phyloP scores from a whole-genome alignment of 2,113 vertebrate species.

The Danionella cerebrum region DNA sequence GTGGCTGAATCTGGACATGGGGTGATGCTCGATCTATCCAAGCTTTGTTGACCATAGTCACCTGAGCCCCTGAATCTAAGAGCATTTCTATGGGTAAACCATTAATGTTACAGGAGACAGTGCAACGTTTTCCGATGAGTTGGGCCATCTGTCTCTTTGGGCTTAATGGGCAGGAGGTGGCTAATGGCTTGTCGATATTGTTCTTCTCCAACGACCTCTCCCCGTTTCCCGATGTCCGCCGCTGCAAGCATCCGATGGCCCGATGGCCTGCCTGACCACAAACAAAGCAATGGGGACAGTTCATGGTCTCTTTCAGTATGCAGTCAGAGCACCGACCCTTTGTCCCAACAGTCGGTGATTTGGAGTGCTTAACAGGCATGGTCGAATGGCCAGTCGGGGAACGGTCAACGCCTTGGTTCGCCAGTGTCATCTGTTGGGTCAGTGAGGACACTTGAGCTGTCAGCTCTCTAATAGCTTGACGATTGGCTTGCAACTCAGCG shows the following conservation, averaged over 20 bases:
- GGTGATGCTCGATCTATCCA: background rate
- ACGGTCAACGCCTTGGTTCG: no score
- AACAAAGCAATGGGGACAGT: background rate
- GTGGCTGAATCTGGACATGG: background rate
- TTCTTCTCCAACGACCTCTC: background rate
- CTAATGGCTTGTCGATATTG: background rate
- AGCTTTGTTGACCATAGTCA: background rate
- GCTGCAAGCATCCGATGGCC: background rate
- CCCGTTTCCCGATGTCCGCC: background rate
- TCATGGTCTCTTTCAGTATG: background rate
- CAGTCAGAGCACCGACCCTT: background rate
- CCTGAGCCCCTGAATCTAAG: constrained; percentile 3
- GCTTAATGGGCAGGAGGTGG: no score
- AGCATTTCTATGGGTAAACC: background rate
- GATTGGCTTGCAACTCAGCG: no score
- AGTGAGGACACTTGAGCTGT: no score
- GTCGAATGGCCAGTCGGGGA: no score
- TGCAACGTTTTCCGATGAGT: background rate
- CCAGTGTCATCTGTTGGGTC: no score
- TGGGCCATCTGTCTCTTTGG: background rate
- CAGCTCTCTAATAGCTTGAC: no score
- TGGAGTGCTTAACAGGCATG: no score
- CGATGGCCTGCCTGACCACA: background rate
- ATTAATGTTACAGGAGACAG: constrained; percentile 2
- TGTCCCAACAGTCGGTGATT: background rate